Percentiles rank a stretch among this genome's conserved stretches.
These are phyloP conservation scores for Gisinianus flammeolus DNA, from an alignment of 2,888 invertebrate genomes.

Conservation along the genomic window DNA sequence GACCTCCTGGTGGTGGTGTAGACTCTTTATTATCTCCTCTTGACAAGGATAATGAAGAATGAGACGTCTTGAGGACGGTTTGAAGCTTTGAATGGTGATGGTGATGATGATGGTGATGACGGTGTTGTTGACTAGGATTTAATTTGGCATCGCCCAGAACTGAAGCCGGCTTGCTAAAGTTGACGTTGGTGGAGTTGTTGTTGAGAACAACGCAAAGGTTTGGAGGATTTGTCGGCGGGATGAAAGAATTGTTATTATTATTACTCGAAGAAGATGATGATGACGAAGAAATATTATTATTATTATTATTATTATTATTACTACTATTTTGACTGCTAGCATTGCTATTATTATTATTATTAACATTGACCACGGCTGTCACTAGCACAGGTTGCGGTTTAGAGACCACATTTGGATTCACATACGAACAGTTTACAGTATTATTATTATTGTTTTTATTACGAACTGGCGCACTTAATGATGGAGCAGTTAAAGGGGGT, in stretches of 20 bases:
- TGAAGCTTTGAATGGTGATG: constrained; percentile 40
- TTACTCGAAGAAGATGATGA: background rate
- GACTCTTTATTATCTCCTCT: constrained; percentile 21
- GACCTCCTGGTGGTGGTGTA: constrained; percentile 32
- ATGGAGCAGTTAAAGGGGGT: constrained; percentile 55
- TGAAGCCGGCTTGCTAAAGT: constrained; percentile 38
- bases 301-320: constrained; percentile 20
- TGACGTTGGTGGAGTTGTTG: background rate
- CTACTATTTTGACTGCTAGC: constrained; percentile 20
- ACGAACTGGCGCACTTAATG: constrained; percentile 39
- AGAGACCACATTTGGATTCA: constrained; percentile 34
- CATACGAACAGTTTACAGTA: constrained; percentile 33
- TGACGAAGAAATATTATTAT: constrained; percentile 25
- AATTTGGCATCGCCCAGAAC: constrained; percentile 44
- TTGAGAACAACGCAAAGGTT: constrained; percentile 31
- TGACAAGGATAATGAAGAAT: constrained; percentile 9
- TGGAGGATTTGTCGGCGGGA: constrained; percentile 43
- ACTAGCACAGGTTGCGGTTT: constrained; percentile 43
- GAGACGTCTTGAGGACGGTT: constrained; percentile 42
- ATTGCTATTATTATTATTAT: constrained; percentile 34
- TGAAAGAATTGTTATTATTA: constrained; percentile 35
- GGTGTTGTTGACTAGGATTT: constrained; percentile 41
- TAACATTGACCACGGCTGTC: constrained; percentile 40
- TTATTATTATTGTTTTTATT: constrained; percentile 35
- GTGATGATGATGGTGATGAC: background rate